A percentile compares a stretch with the other conserved stretches of the same genome.
phyloP scores from a whole-genome alignment of 2,113 vertebrate genomes.

The Cheirogaleus medius region DNA sequence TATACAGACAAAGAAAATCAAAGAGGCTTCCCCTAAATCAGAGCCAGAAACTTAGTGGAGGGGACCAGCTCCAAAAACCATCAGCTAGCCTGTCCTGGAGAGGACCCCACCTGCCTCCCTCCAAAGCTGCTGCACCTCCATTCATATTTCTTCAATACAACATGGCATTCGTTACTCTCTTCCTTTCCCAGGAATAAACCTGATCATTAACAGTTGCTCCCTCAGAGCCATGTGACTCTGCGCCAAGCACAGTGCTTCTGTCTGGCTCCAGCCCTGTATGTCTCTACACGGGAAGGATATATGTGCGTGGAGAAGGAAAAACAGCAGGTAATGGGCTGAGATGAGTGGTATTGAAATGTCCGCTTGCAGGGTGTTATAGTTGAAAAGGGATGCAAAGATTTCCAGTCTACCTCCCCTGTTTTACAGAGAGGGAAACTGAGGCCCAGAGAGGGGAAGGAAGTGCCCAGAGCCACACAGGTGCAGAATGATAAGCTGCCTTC shows the following conservation, averaged over 20 bases:
- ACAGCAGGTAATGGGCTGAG: neutral
- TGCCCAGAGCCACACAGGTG: neutral
- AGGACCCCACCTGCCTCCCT: neutral
- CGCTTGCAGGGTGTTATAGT: neutral
- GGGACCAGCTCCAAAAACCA: neutral
- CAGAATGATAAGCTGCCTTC: neutral
- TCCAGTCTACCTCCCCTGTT: neutral
- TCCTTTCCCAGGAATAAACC: neutral
- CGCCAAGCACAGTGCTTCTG: neutral
- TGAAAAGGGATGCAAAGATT: neutral
- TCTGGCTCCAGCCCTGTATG: neutral
- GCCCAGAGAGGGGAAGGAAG: neutral
- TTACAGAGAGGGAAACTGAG: slow-evolving; percentile 31
- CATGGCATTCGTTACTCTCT: neutral
- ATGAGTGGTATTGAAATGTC: neutral
- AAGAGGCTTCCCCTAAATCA: neutral
- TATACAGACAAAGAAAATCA: neutral
- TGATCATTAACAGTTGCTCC: neutral
- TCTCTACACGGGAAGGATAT: neutral
- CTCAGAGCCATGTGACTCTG: neutral
- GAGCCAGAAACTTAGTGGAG: neutral
- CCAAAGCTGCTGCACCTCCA: neutral
- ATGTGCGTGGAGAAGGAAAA: neutral
- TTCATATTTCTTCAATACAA: neutral
- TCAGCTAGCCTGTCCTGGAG: neutral